Conservation (phyloP, 2,888 invertebrate genomes). For the Toxonevra muliebris region DNA sequence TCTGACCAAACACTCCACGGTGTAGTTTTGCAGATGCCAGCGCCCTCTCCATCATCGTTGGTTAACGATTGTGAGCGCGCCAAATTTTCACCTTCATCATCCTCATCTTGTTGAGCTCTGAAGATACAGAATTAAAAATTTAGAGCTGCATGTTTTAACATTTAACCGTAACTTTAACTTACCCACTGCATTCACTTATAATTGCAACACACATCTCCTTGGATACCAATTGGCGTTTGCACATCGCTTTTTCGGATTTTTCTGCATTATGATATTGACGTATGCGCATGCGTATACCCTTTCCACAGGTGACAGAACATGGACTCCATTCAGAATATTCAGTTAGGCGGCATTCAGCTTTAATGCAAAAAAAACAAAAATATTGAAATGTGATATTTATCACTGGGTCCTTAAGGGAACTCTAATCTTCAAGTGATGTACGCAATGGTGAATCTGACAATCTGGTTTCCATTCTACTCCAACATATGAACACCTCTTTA, state of each 20-base stretch:
- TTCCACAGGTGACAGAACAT: conserved; percentile 89
- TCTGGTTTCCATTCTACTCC: too few relatives aligned
- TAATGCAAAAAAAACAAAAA: conserved; percentile 39
- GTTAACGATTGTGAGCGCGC: conserved; percentile 56
- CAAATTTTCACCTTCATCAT: conserved; percentile 64
- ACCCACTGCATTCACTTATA: conserved; percentile 72
- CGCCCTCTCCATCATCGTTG: conserved; percentile 61
- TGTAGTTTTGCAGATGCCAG: conserved; percentile 61
- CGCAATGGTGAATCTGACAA: too few relatives aligned
- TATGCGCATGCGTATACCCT: conserved; percentile 82
- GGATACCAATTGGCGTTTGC: conserved; percentile 78
- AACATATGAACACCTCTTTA: background rate
- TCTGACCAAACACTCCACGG: conserved; percentile 70
- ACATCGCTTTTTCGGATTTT: conserved; percentile 76
- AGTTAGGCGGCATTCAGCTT: conserved; percentile 83
- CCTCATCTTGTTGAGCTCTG: conserved; percentile 48
- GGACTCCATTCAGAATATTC: conserved; percentile 81
- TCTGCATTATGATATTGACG: conserved; percentile 76
- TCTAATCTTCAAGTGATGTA: too few relatives aligned
- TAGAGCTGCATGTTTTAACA: background rate
- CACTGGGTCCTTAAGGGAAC: too few relatives aligned
- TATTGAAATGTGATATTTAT: too few relatives aligned
- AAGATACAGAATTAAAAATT: conserved; percentile 11
- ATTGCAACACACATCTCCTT: conserved; percentile 91
- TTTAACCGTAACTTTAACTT: background rate